These are phyloP conservation scores for Parapristionchus giblindavisi DNA, from an alignment of 2,888 invertebrate genomes.

Conservation along the genomic window DNA sequence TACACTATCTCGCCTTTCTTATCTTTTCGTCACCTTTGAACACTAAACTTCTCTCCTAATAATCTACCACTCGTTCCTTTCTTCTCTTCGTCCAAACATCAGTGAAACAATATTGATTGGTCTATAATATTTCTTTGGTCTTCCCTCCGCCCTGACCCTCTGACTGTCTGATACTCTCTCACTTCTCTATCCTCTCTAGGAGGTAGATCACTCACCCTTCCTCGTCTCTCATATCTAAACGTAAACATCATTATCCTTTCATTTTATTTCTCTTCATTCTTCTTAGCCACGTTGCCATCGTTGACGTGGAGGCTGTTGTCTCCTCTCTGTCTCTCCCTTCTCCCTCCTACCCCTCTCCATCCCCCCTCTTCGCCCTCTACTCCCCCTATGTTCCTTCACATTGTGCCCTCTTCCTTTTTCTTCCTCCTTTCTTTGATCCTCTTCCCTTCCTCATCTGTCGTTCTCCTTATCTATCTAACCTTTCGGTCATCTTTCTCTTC, in stretches of 20 bases:
- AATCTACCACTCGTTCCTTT: no score
- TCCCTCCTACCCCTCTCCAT: not conserved
- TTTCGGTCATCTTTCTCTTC: not conserved
- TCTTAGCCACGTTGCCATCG: not conserved
- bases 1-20: no score
- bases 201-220: constrained; percentile 32
- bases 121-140: no score
- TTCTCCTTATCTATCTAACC: not conserved
- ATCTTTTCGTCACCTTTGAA: no score
- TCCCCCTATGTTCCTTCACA: not conserved
- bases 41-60: no score
- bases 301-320: constrained; percentile 15
- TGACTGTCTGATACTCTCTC: no score
- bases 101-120: no score
- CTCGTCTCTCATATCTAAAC: constrained; percentile 28
- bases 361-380: not conserved
- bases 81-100: no score
- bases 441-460: not conserved
- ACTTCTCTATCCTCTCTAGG: no score
- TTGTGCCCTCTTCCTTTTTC: not conserved
- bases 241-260: constrained; percentile 20
- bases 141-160: no score
- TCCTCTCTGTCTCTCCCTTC: not conserved
- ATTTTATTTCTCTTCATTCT: not conserved
- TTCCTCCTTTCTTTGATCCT: not conserved